phyloP scores from a whole-genome alignment of 2,888 invertebrate genomes.

The Argyresthia goedartella region DNA sequence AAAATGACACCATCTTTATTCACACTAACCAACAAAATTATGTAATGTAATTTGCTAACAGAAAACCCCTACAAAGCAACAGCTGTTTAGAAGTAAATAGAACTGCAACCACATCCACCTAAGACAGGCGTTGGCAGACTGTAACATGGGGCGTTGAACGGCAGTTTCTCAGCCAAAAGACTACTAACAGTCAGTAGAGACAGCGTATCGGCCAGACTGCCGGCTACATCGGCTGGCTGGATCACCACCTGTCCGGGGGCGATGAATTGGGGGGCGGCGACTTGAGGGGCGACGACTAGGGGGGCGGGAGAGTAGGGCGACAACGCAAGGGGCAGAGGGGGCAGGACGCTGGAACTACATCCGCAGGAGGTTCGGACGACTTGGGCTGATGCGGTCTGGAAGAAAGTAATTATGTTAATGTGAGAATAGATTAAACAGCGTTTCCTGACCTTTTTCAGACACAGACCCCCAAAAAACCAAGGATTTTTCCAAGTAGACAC shows the following conservation, averaged over 20 bases:
- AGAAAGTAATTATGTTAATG: too few relatives aligned
- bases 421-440: too few relatives aligned
- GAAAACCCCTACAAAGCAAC: too few relatives aligned
- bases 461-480: too few relatives aligned
- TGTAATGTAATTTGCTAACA: too few relatives aligned
- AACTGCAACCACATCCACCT: constrained; percentile 7
- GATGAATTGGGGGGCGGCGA: constrained; percentile 13
- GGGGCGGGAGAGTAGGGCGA: not conserved
- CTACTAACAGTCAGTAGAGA: constrained; percentile 48
- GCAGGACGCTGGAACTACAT: constrained; percentile 6
- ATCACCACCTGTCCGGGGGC: constrained; percentile 9
- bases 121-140: constrained; percentile 11
- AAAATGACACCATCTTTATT: too few relatives aligned
- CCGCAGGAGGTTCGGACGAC: not conserved
- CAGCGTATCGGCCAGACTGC: constrained; percentile 42
- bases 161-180: constrained; percentile 38
- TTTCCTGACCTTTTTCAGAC: too few relatives aligned
- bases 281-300: too few relatives aligned
- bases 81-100: too few relatives aligned
- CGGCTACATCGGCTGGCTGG: constrained; percentile 30
- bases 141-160: constrained; percentile 21
- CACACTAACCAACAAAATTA: too few relatives aligned
- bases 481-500: too few relatives aligned
- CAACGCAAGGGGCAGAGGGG: not conserved
- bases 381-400: not conserved